phyloP scores from a whole-genome alignment of 1,140 invertebrate species.

The Brachionus asplanchnoidis region DNA sequence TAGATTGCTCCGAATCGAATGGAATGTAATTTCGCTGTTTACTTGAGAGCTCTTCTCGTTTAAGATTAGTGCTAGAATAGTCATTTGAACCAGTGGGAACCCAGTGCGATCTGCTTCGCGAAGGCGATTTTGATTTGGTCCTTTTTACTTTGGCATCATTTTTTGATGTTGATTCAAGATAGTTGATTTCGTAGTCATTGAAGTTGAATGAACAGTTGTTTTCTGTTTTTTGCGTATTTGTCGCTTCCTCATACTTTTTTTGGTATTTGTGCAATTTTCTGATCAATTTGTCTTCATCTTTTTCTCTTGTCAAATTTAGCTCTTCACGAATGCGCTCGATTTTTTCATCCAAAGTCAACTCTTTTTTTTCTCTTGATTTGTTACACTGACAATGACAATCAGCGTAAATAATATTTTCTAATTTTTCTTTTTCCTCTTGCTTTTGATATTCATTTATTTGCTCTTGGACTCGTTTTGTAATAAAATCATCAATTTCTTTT shows the following conservation, averaged over 20 bases:
- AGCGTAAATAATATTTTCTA: not conserved
- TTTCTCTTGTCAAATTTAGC: conserved; percentile 12
- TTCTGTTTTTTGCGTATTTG: not conserved
- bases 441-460: not conserved
- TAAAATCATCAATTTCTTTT: not conserved
- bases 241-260: not conserved
- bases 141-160: not conserved
- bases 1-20: not conserved
- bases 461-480: not conserved
- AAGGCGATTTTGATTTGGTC: not conserved
- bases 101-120: not conserved
- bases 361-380: not conserved
- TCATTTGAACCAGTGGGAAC: conserved; percentile 10
- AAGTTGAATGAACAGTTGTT: not conserved
- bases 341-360: conserved; percentile 14
- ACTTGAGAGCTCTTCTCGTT: not conserved
- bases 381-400: not conserved
- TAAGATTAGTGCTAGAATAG: not conserved
- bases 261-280: not conserved
- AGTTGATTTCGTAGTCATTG: not conserved
- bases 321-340: not conserved
- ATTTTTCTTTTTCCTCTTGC: not conserved
- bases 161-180: not conserved
- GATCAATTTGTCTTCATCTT: not conserved
- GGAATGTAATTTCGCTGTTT: conserved; percentile 14